A percentile compares a stretch with the other conserved stretches of the same genome.
phyloP scores from a whole-genome alignment of 2,797 vertebrate genomes.

The Trachops cirrhosus region DNA sequence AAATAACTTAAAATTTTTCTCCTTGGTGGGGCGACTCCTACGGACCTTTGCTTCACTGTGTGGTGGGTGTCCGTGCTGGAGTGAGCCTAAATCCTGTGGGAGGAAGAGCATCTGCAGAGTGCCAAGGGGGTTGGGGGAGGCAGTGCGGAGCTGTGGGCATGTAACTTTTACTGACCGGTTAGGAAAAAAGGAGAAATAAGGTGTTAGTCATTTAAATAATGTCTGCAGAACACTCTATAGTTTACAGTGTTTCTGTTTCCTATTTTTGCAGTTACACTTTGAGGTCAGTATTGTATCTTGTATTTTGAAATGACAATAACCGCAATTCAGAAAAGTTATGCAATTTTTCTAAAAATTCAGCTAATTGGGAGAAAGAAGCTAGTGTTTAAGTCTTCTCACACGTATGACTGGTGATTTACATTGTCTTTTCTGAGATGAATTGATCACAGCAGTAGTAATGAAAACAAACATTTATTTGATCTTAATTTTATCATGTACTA shows the following conservation, averaged over 20 bases:
- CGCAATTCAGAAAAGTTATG: conserved; percentile 1
- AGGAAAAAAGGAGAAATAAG: not conserved
- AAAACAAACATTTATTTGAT: conserved; percentile 39
- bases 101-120: not conserved
- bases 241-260: not conserved
- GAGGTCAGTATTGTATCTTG: not conserved
- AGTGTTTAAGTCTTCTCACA: not conserved
- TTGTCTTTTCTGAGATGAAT: conserved; percentile 26
- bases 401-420: not conserved
- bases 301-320: not conserved
- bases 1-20: not conserved
- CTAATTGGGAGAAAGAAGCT: not conserved
- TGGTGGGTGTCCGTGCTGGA: not conserved
- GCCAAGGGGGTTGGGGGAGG: not conserved
- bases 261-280: not conserved
- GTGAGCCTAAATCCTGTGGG: not conserved
- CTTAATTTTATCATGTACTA: not conserved
- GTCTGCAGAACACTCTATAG: not conserved
- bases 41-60: not conserved
- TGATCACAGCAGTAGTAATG: conserved; percentile 16
- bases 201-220: conserved; percentile 4
- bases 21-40: not conserved
- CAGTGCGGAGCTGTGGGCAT: not conserved
- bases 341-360: not conserved
- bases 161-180: not conserved